Percentiles rank a stretch among this genome's conserved stretches.
phyloP scores from a whole-genome alignment of 2,113 vertebrate genomes.

The Coptodon bakossiorum region DNA sequence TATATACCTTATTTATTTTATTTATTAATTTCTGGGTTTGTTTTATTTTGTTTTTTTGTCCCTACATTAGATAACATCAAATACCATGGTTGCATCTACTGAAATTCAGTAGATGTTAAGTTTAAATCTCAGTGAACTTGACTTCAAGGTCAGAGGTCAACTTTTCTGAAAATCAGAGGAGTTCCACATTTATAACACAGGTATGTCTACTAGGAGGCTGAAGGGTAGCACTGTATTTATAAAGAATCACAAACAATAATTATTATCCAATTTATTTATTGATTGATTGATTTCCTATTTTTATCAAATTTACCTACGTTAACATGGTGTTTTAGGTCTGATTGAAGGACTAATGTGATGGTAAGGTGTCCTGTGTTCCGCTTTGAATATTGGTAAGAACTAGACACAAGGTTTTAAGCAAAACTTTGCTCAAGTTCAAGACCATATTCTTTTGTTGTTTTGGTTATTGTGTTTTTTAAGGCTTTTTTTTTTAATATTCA shows the following conservation, averaged over 20 bases:
- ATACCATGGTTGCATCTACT: not conserved
- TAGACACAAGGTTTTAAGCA: no score
- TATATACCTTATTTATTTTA: not conserved
- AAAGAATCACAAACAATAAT: not conserved
- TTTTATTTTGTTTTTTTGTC: fast-evolving
- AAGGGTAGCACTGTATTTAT: not conserved
- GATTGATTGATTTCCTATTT: not conserved
- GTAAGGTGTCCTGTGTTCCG: no score
- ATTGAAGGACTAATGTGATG: no score
- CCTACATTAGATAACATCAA: not conserved
- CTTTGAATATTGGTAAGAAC: no score
- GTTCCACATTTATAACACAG: not conserved
- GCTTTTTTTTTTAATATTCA: no score
- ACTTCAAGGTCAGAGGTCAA: not conserved
- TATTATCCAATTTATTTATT: not conserved
- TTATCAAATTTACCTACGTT: no score
- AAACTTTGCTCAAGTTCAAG: no score
- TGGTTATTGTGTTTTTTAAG: no score
- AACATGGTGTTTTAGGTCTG: no score
- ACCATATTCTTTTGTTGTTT: no score
- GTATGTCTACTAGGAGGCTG: not conserved
- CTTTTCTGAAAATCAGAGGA: not conserved
- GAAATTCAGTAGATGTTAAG: not conserved
- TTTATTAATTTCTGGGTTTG: not conserved
- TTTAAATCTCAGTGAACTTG: not conserved